Conservation (phyloP, 2,888 invertebrate species). For the Parochlus steinenii region DNA sequence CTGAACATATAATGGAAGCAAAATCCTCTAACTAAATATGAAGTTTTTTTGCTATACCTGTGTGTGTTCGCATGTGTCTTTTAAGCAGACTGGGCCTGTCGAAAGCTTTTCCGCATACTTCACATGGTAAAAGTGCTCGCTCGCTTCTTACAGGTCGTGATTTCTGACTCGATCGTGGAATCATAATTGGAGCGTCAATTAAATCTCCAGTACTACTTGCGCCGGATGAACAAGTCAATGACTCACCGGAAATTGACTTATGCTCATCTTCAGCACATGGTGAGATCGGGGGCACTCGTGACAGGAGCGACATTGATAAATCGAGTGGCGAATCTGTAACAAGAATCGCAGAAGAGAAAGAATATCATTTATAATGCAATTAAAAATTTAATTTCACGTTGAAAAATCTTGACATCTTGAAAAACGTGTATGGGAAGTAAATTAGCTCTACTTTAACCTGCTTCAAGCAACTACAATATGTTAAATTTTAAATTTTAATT, state of each 20-base stretch:
- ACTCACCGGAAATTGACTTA: constrained; percentile 63
- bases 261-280: constrained; percentile 71
- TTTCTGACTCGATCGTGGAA: constrained; percentile 7
- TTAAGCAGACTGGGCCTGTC: constrained; percentile 86
- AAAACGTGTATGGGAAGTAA: too few relatives aligned
- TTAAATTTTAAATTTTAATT: too few relatives aligned
- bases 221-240: constrained; percentile 32
- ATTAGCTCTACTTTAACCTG: too few relatives aligned
- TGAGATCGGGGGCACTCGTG: constrained; percentile 52
- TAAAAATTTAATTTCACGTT: too few relatives aligned
- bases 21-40: too few relatives aligned
- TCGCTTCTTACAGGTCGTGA: constrained; percentile 43
- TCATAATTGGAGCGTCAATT: constrained; percentile 27
- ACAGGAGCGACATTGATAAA: constrained; percentile 66
- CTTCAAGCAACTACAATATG: too few relatives aligned
- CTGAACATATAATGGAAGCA: too few relatives aligned
- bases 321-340: constrained; percentile 70
- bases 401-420: too few relatives aligned
- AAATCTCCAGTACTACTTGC: constrained; percentile 39
- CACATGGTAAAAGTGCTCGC: constrained; percentile 77
- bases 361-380: too few relatives aligned
- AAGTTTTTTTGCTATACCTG: constrained; percentile 43
- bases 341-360: too few relatives aligned
- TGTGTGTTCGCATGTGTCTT: constrained; percentile 90
- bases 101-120: constrained; percentile 88